phyloP scores from a whole-genome alignment of 2,888 invertebrate genomes.

The Omphaloscelis lunosa region DNA sequence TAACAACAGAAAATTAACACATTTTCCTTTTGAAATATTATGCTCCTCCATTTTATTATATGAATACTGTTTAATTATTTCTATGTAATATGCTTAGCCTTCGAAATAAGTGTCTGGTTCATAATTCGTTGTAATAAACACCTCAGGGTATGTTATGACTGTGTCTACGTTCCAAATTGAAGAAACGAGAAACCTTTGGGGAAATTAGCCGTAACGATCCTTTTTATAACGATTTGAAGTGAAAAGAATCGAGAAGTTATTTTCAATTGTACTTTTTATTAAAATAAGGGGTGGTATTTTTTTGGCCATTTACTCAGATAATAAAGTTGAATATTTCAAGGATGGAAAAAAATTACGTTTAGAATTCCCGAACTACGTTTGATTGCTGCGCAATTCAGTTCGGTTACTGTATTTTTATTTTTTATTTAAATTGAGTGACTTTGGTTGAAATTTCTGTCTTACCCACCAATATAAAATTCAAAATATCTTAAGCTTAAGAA shows the following conservation, averaged over 20 bases:
- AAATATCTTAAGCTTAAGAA: too few species aligned
- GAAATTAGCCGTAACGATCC: conserved; percentile 70
- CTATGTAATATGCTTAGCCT: conserved; percentile 34
- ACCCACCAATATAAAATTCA: not conserved
- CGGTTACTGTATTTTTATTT: not conserved
- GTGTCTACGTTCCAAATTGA: conserved; percentile 63
- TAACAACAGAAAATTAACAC: conserved; percentile 26
- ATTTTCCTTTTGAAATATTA: conserved; percentile 39
- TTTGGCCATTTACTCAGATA: not conserved
- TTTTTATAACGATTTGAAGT: conserved; percentile 51
- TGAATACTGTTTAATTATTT: conserved; percentile 39
- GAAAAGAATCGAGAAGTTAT: conserved; percentile 34
- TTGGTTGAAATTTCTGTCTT: not conserved
- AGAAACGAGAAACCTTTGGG: conserved; percentile 70
- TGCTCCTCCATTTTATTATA: conserved; percentile 13
- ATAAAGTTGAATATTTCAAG: too few species aligned
- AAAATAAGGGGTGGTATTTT: not conserved
- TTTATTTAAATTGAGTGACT: not conserved
- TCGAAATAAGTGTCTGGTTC: conserved; percentile 49
- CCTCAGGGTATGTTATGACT: conserved; percentile 56
- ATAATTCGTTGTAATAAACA: conserved; percentile 58
- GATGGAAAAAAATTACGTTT: not conserved
- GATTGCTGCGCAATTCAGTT: not conserved
- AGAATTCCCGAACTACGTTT: not conserved
- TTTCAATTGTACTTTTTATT: conserved; percentile 21